These are phyloP conservation scores for Hoplodrina blanda DNA, from an alignment of 2,888 invertebrate genomes.

Conservation along the genomic window DNA sequence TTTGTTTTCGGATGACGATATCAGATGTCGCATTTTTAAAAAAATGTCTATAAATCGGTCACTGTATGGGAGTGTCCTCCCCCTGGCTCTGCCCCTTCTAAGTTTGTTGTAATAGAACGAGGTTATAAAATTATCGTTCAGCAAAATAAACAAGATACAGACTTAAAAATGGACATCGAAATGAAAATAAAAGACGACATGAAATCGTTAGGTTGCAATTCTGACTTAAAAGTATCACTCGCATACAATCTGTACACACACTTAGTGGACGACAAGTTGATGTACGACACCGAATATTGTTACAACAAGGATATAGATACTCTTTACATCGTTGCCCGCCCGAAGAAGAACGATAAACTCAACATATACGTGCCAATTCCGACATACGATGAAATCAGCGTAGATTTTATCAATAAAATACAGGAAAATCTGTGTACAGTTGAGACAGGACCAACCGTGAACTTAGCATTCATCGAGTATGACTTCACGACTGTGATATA, in stretches of 20 bases:
- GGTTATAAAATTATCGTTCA: conserved; percentile 28
- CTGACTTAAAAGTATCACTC: conserved; percentile 80
- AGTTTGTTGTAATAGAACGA: neutral
- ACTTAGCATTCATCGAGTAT: conserved; percentile 84
- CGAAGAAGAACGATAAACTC: conserved; percentile 79
- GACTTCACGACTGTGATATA: conserved; percentile 87
- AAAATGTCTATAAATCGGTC: too few relatives aligned
- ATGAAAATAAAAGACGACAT: conserved; percentile 85
- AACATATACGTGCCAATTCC: conserved; percentile 86
- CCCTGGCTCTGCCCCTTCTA: too few relatives aligned
- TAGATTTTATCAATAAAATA: conserved; percentile 79
- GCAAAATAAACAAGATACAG: conserved; percentile 35
- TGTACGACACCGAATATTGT: conserved; percentile 88
- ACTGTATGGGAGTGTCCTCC: too few relatives aligned
- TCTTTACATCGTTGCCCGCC: conserved; percentile 84
- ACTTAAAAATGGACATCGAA: conserved; percentile 81
- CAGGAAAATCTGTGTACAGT: conserved; percentile 87
- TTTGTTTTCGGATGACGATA: too few relatives aligned
- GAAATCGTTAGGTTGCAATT: conserved; percentile 84
- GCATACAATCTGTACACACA: conserved; percentile 85
- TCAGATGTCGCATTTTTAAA: too few relatives aligned
- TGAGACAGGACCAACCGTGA: conserved; percentile 83
- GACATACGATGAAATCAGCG: conserved; percentile 76
- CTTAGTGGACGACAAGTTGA: conserved; percentile 85
- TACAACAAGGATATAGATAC: conserved; percentile 85